Percentiles rank a stretch among this genome's conserved stretches.
Conservation (phyloP, 2,797 vertebrate genomes). For the Melanotaenia maccullochi region DNA sequence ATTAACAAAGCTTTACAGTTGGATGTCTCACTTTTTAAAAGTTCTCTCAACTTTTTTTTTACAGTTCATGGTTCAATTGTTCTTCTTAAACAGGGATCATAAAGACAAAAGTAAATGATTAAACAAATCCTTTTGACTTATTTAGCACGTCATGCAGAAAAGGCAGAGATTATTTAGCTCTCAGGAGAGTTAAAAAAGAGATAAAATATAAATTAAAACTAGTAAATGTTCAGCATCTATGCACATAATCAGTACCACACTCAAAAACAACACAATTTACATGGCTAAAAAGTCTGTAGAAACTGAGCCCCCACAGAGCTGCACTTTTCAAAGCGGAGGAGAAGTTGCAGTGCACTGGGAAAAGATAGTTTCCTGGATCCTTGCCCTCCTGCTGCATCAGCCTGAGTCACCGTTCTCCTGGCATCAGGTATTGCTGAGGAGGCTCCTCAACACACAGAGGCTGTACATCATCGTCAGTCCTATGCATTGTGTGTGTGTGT, state of each 20-base stretch:
- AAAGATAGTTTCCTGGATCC: slow-evolving; percentile 41
- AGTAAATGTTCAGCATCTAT: slow-evolving; percentile 40
- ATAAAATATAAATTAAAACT: slow-evolving; percentile 33
- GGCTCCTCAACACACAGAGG: slow-evolving; percentile 60
- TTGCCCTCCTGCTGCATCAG: slow-evolving; percentile 70
- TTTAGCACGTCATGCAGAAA: slow-evolving; percentile 9
- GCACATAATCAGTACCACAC: slow-evolving; percentile 16
- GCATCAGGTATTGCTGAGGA: slow-evolving; percentile 71
- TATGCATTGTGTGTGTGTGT: slow-evolving; percentile 12
- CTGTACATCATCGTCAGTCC: slow-evolving; percentile 77
- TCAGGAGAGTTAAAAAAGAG: background rate
- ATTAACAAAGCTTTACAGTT: no score
- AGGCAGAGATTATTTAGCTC: slow-evolving; percentile 11
- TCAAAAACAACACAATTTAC: slow-evolving; percentile 34
- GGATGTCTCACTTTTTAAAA: no score
- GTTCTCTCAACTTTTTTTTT: background rate
- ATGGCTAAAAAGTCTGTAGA: slow-evolving; percentile 14
- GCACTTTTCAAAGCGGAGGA: slow-evolving; percentile 35
- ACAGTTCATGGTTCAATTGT: slow-evolving; percentile 18
- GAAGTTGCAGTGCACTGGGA: slow-evolving; percentile 45
- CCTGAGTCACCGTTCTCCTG: slow-evolving; percentile 72
- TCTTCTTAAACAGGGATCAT: slow-evolving; percentile 39
- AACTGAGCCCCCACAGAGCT: slow-evolving; percentile 25
- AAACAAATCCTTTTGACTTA: slow-evolving; percentile 34
- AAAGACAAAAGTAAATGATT: slow-evolving; percentile 21